Evolutionary conservation across 1,140 invertebrate genomes (phyloP).

Genomic region (Drosophila miranda): DNA sequence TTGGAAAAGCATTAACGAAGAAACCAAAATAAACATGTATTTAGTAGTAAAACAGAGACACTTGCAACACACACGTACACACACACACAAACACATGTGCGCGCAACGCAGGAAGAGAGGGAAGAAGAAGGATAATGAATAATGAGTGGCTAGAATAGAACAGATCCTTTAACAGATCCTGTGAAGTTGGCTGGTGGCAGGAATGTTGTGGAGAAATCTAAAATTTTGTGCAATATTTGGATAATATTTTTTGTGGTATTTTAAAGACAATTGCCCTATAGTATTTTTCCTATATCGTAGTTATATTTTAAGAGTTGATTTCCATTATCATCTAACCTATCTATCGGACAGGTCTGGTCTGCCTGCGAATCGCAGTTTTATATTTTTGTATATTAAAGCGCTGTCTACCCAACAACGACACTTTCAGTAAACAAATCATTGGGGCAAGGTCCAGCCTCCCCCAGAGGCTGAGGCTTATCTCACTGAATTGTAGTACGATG

Average conservation of each 20-base stretch:
- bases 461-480: no score
- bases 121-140: constrained; percentile 23
- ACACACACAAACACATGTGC: not conserved
- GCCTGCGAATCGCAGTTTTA: constrained; percentile 22
- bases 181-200: constrained; percentile 51
- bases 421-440: constrained; percentile 7
- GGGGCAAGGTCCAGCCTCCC: no score
- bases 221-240: constrained; percentile 55
- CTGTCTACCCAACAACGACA: constrained; percentile 9
- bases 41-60: constrained; percentile 49
- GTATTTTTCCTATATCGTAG: constrained; percentile 2
- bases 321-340: not conserved
- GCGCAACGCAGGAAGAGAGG: constrained; percentile 13
- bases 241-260: constrained; percentile 22
- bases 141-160: constrained; percentile 7
- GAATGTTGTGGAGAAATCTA: constrained; percentile 26
- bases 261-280: constrained; percentile 38
- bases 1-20: constrained; percentile 48
- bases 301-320: constrained; percentile 15
- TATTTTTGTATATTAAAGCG: constrained; percentile 12
- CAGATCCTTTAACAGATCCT: constrained; percentile 49
- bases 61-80: constrained; percentile 13
- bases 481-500: no score
- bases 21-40: constrained; percentile 73
- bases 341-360: not conserved